phyloP scores from a whole-genome alignment of 2,113 vertebrate genomes.

The Trachemys scripta region DNA sequence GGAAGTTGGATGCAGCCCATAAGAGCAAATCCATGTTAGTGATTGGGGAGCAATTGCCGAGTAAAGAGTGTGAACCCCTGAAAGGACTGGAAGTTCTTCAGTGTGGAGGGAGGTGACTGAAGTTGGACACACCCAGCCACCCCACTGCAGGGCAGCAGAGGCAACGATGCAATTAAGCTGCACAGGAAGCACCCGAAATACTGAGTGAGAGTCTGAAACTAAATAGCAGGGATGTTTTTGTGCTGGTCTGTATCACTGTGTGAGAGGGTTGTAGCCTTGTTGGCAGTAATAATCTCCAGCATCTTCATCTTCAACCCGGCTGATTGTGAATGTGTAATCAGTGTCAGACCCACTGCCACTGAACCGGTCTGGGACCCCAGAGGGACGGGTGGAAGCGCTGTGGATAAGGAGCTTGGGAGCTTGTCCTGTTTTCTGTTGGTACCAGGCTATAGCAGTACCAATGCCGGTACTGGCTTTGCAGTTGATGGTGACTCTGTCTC shows the following conservation, averaged over 20 bases:
- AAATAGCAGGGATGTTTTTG: neutral
- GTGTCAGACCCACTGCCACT: neutral
- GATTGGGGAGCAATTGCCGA: neutral
- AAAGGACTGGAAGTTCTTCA: neutral
- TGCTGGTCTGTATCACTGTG: neutral
- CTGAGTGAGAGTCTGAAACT: neutral
- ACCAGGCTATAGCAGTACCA: neutral
- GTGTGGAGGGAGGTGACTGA: neutral
- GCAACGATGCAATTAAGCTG: neutral
- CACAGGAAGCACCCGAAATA: neutral
- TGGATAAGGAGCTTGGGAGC: neutral
- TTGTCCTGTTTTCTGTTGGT: neutral
- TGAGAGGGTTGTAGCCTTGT: neutral
- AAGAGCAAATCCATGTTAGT: neutral
- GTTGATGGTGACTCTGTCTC: neutral
- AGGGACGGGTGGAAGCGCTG: neutral
- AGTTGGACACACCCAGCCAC: neutral
- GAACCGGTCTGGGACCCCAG: neutral
- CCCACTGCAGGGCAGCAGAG: neutral
- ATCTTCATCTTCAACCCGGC: neutral
- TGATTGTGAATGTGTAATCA: neutral
- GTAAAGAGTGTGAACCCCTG: neutral
- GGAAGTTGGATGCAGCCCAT: too few species aligned
- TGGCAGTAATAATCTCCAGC: neutral
- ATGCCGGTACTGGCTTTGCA: neutral